Evolutionary conservation across 2,113 vertebrate species (phyloP).

Genomic region (Desmodus rotundus): DNA sequence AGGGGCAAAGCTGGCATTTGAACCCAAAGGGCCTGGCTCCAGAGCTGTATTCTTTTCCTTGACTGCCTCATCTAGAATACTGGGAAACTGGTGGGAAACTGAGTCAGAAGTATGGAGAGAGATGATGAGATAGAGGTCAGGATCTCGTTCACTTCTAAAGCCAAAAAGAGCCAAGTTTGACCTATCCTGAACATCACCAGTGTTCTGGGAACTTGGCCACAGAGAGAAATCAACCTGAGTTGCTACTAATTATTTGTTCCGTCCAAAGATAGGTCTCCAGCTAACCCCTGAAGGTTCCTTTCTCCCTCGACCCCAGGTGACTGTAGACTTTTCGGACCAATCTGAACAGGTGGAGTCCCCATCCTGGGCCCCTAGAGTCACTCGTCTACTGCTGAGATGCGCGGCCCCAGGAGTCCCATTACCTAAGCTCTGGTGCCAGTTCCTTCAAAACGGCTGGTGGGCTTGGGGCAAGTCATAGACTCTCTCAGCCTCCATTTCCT

Average conservation of each 20-base stretch:
- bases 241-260: not conserved
- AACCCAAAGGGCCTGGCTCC: not conserved
- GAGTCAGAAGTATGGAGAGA: not conserved
- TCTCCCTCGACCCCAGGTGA: not conserved
- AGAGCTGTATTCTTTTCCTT: not conserved
- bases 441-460: not conserved
- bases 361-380: not conserved
- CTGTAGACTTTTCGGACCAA: not conserved
- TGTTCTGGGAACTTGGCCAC: not conserved
- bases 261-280: not conserved
- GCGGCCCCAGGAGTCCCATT: not conserved
- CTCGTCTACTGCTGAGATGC: not conserved
- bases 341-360: not conserved
- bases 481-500: not conserved
- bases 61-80: not conserved
- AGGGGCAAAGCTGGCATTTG: not conserved
- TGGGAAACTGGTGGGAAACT: too few relatives aligned
- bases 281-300: not conserved
- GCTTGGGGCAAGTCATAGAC: not conserved
- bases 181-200: not conserved
- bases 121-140: not conserved
- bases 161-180: not conserved
- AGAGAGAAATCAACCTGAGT: not conserved
- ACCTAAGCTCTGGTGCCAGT: not conserved
- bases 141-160: not conserved